Conservation (phyloP, 2,113 vertebrate genomes). For the Nannospalax galili region DNA sequence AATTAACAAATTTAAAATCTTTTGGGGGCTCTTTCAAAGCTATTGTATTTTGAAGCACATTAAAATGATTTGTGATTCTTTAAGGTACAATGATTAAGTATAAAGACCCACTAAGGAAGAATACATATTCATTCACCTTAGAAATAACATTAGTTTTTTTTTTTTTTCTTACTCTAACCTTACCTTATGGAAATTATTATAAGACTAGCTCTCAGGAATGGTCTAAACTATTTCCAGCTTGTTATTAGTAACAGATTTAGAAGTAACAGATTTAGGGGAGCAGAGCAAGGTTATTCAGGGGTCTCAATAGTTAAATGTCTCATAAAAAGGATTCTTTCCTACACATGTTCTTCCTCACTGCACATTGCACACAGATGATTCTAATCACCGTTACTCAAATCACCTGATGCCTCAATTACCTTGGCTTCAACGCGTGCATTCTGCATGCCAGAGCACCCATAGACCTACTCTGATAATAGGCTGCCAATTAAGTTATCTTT, state of each 20-base stretch:
- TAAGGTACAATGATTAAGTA: neutral
- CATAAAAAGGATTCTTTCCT: constrained; percentile 62
- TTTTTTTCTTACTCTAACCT: neutral
- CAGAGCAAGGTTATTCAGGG: constrained; percentile 39
- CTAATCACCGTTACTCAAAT: constrained; percentile 61
- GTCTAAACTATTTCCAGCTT: constrained; percentile 15
- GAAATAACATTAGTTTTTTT: neutral
- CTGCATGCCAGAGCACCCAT: constrained; percentile 69
- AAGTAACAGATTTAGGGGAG: neutral
- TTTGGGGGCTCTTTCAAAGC: neutral
- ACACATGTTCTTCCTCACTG: constrained; percentile 64
- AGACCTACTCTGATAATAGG: constrained; percentile 75
- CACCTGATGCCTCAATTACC: constrained; percentile 71
- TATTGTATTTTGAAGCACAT: constrained; percentile 6
- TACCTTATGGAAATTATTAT: neutral
- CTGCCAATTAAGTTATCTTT: constrained; percentile 82
- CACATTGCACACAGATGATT: constrained; percentile 61
- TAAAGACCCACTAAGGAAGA: neutral
- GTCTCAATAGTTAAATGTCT: constrained; percentile 69
- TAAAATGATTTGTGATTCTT: neutral
- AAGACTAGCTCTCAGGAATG: constrained; percentile 4
- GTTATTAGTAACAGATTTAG: neutral
- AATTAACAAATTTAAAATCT: neutral
- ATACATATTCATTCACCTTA: neutral
- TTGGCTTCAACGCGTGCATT: constrained; percentile 57